Evolutionary conservation across 2,113 vertebrate genomes (phyloP).

Genomic region (Oxyura jamaicensis): DNA sequence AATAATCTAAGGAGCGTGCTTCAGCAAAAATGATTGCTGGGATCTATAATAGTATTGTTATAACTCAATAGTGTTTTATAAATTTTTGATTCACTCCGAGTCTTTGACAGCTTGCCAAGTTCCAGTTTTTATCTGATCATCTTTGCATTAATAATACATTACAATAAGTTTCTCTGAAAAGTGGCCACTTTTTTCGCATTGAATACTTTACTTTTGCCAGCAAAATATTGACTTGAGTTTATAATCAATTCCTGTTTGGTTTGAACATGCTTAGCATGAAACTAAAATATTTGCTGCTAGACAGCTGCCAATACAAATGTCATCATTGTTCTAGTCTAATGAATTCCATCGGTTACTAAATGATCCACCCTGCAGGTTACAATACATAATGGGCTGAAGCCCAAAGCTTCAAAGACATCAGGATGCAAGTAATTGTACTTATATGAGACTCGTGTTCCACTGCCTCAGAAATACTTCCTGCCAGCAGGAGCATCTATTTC

Average conservation of each 20-base stretch:
- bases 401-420: not conserved
- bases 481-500: not conserved
- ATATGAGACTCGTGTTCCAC: not conserved
- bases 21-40: slow-evolving; percentile 78
- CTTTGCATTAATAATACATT: slow-evolving; percentile 81
- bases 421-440: not conserved
- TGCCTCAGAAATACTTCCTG: not conserved
- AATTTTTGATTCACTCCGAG: slow-evolving; percentile 81
- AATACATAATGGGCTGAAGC: not conserved
- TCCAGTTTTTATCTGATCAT: slow-evolving; percentile 81
- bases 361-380: slow-evolving; percentile 61
- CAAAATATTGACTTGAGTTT: slow-evolving; percentile 77
- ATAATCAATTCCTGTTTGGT: slow-evolving; percentile 72
- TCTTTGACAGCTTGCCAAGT: slow-evolving; percentile 81
- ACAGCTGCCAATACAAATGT: slow-evolving; percentile 60
- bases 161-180: slow-evolving; percentile 73
- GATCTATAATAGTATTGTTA: slow-evolving; percentile 79
- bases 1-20: slow-evolving; percentile 62
- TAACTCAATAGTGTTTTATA: slow-evolving; percentile 83
- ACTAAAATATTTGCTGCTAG: slow-evolving; percentile 59
- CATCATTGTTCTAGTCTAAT: slow-evolving; percentile 54
- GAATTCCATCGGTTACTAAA: slow-evolving; percentile 64
- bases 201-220: slow-evolving; percentile 69
- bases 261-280: slow-evolving; percentile 71
- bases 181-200: slow-evolving; percentile 12